These are phyloP conservation scores for Bradypodion pumilum DNA, from an alignment of 2,797 vertebrate genomes.

Conservation along the genomic window DNA sequence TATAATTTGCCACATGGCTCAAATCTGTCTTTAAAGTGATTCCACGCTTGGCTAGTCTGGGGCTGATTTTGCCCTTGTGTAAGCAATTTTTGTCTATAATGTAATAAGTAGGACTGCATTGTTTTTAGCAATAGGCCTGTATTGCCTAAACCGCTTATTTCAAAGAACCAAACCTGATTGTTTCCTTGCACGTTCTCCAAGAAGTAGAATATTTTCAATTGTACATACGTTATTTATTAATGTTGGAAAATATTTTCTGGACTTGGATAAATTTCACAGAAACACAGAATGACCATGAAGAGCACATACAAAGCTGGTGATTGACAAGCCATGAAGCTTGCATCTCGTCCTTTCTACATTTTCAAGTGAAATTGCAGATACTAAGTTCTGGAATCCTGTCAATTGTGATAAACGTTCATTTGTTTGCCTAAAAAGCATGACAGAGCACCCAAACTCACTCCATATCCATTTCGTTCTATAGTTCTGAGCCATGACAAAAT, in stretches of 20 bases:
- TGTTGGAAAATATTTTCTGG: slow-evolving; percentile 27
- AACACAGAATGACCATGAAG: slow-evolving; percentile 21
- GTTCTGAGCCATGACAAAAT: background rate
- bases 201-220: slow-evolving; percentile 13
- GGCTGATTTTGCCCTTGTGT: slow-evolving; percentile 39
- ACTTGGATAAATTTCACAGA: slow-evolving; percentile 34
- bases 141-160: slow-evolving; percentile 29
- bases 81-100: slow-evolving; percentile 45
- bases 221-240: slow-evolving; percentile 41
- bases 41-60: slow-evolving; percentile 32
- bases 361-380: background rate
- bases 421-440: background rate
- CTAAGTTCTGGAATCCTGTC: background rate
- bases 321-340: slow-evolving; percentile 5
- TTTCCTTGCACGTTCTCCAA: slow-evolving; percentile 28
- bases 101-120: slow-evolving; percentile 26
- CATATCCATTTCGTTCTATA: background rate
- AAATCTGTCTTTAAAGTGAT: slow-evolving; percentile 32
- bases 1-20: slow-evolving; percentile 34
- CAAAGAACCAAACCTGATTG: slow-evolving; percentile 34
- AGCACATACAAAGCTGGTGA: slow-evolving; percentile 7
- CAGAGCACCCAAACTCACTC: background rate
- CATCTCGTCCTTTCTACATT: background rate
- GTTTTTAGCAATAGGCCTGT: slow-evolving; percentile 25
- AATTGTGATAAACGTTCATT: background rate